phyloP scores from a whole-genome alignment of 37 sponge, comb jelly and placozoan species.

The Corticium candelabrum region DNA sequence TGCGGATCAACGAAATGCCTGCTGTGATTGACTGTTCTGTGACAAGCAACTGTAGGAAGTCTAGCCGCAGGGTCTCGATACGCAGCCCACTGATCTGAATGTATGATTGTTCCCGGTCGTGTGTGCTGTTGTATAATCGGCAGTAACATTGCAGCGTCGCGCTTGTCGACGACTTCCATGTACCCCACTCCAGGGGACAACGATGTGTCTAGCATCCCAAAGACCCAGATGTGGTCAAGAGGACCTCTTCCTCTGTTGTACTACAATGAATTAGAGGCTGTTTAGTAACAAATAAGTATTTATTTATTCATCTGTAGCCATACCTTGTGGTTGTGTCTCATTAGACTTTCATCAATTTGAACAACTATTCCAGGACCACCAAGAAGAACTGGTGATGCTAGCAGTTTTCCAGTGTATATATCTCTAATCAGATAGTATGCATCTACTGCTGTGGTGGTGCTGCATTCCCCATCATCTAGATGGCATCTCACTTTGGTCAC shows the following conservation, averaged over 20 bases:
- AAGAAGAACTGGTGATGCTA: not conserved
- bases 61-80: constrained; percentile 11
- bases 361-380: constrained; percentile 32
- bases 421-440: constrained; percentile 35
- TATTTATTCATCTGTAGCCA: too few relatives aligned
- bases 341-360: constrained; percentile 41
- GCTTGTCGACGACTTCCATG: constrained; percentile 37
- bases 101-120: constrained; percentile 25
- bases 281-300: too few relatives aligned
- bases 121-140: constrained; percentile 47
- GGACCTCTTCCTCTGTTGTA: constrained; percentile 6
- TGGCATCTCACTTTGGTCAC: constrained; percentile 9
- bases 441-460: constrained; percentile 31
- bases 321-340: constrained; percentile 43
- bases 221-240: constrained; percentile 56
- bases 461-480: constrained; percentile 23
- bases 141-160: constrained; percentile 47
- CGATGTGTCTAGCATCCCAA: constrained; percentile 44
- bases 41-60: constrained; percentile 24
- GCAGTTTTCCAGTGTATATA: constrained; percentile 23
- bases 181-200: constrained; percentile 36
- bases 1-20: constrained; percentile 37
- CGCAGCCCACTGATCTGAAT: constrained; percentile 48
- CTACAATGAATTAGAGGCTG: too few relatives aligned
- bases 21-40: constrained; percentile 49